Evolutionary conservation across 2,113 vertebrate genomes (phyloP).

Genomic region (Edolisoma coerulescens): DNA sequence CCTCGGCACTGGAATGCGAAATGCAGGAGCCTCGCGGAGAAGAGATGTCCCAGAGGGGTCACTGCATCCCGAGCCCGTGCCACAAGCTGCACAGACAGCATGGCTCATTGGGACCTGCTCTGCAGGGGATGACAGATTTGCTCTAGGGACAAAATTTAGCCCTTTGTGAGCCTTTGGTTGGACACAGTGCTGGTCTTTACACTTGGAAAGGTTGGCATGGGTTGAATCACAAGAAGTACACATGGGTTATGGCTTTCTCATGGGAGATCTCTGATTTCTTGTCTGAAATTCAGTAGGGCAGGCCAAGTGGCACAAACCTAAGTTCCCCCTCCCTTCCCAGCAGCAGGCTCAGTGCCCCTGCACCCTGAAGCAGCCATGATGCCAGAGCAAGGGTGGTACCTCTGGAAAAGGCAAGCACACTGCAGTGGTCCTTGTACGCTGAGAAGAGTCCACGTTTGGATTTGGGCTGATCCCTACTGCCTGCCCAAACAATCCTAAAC

Average conservation of each 20-base stretch:
- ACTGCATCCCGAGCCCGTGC: fast-evolving
- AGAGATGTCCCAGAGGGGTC: background rate
- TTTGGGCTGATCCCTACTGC: background rate
- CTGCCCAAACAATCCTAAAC: background rate
- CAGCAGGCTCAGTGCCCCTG: background rate
- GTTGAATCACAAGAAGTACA: background rate
- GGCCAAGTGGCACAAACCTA: background rate
- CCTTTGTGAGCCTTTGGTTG: background rate
- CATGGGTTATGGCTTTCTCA: background rate
- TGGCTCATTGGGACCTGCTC: background rate
- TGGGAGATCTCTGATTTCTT: background rate
- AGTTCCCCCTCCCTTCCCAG: fast-evolving
- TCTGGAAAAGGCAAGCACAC: fast-evolving
- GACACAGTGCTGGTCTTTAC: background rate
- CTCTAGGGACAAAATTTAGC: background rate
- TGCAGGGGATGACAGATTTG: background rate
- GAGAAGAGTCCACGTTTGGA: background rate
- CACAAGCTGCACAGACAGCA: background rate
- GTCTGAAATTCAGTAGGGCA: background rate
- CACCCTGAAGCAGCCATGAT: fast-evolving
- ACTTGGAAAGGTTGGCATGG: background rate
- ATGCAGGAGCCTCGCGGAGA: background rate
- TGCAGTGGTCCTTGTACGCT: fast-evolving
- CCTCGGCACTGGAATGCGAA: background rate
- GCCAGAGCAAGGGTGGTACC: background rate